Conservation (phyloP, 2,888 invertebrate species). For the Caenorhabditis wallacei region DNA sequence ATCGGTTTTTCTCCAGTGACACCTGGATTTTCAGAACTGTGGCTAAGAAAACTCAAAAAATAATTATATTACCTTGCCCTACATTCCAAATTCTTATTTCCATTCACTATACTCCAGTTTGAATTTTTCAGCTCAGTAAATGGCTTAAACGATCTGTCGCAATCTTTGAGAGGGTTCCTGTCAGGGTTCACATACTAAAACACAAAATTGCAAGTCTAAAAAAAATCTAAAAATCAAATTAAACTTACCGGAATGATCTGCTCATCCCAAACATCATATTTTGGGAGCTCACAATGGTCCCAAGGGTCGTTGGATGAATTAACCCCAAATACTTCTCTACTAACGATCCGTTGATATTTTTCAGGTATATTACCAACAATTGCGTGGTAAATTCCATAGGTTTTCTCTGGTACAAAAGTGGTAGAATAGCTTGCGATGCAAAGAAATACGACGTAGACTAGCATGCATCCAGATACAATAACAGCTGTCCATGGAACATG, state of each 20-base stretch:
- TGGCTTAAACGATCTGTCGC: constrained; percentile 43
- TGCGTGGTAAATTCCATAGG: constrained; percentile 33
- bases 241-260: constrained; percentile 55
- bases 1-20: constrained; percentile 52
- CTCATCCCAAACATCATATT: constrained; percentile 69
- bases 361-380: constrained; percentile 29
- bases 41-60: no score
- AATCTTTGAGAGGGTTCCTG: constrained; percentile 42
- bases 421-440: constrained; percentile 42
- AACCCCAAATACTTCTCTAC: no score
- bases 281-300: constrained; percentile 63
- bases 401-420: neutral
- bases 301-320: constrained; percentile 1
- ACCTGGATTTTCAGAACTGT: constrained; percentile 53
- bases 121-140: constrained; percentile 47
- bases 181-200: constrained; percentile 56
- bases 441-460: constrained; percentile 47
- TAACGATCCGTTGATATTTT: neutral
- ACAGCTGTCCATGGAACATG: constrained; percentile 37
- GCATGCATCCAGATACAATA: constrained; percentile 30
- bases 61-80: constrained; percentile 43
- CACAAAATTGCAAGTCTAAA: neutral
- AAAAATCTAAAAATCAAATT: neutral
- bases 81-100: constrained; percentile 28
- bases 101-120: constrained; percentile 22